These are phyloP conservation scores for Heterotilapia buettikoferi DNA, from an alignment of 2,113 vertebrate species.

Conservation along the genomic window DNA sequence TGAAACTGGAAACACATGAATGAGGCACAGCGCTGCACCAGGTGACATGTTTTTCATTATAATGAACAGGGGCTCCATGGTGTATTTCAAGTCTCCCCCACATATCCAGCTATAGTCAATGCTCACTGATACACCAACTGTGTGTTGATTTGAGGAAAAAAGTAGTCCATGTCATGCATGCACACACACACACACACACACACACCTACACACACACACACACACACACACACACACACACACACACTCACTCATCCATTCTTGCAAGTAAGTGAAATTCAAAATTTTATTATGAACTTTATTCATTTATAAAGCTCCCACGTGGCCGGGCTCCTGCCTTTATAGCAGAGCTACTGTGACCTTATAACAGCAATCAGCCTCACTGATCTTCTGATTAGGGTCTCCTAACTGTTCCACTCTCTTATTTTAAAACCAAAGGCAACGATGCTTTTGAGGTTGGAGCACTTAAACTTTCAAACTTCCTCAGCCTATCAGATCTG, in stretches of 20 bases:
- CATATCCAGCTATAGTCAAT: neutral
- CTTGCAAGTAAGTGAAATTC: too few relatives aligned
- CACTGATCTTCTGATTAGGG: neutral
- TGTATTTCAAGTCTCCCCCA: neutral
- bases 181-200: too few relatives aligned
- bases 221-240: too few relatives aligned
- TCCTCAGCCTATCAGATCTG: neutral
- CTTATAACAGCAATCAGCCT: neutral
- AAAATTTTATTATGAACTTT: too few relatives aligned
- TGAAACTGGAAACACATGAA: neutral
- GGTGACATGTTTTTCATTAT: neutral
- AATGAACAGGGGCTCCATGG: neutral
- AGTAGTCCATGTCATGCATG: neutral
- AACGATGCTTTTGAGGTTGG: neutral
- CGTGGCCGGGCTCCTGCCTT: neutral
- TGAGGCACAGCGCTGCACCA: neutral
- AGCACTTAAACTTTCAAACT: neutral
- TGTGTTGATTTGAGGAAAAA: neutral
- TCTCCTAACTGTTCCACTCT: neutral
- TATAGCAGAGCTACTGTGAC: neutral
- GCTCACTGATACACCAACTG: neutral
- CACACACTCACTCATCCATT: neutral
- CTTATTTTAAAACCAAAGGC: neutral
- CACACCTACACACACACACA: too few relatives aligned
- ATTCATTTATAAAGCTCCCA: too few relatives aligned